Percentiles rank a stretch among this genome's conserved stretches.
Evolutionary conservation across 2,113 vertebrate species (phyloP).

Genomic region (Ciconia boyciana): DNA sequence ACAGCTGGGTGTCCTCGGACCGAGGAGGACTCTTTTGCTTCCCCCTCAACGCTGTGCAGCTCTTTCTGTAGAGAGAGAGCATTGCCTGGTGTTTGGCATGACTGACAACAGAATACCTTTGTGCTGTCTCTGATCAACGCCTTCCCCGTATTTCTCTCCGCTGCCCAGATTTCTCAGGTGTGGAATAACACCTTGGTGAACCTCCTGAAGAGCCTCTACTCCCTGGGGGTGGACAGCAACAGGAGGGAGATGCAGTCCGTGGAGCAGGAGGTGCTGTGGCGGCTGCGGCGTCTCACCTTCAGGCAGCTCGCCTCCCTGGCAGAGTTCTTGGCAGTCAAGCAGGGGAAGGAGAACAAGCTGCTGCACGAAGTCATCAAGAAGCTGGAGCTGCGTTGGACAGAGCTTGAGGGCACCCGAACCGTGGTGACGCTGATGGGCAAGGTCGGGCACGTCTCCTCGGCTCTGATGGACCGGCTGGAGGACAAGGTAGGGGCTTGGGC

Average conservation of each 20-base stretch:
- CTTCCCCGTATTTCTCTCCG: not conserved
- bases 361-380: conserved; percentile 76
- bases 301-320: conserved; percentile 72
- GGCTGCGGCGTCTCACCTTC: conserved; percentile 79
- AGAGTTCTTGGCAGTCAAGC: not conserved
- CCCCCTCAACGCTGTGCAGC: not conserved
- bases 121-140: fast-evolving
- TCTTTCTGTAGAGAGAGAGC: too few species aligned
- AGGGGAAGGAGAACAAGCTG: conserved; percentile 40
- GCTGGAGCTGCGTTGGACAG: conserved; percentile 90
- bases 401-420: conserved; percentile 75
- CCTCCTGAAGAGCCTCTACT: conserved; percentile 75
- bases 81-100: fast-evolving
- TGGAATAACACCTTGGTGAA: conserved; percentile 79
- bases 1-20: not conserved
- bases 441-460: conserved; percentile 62
- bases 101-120: too few species aligned
- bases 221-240: conserved; percentile 21
- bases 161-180: conserved; percentile 69
- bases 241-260: conserved; percentile 66
- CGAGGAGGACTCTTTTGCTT: not conserved
- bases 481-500: conserved; percentile 81
- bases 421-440: conserved; percentile 74
- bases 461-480: conserved; percentile 83
- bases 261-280: conserved; percentile 88